Percentiles rank a stretch among this genome's conserved stretches.
Conservation (phyloP, 2,113 vertebrate species). For the Dasyurus viverrinus region DNA sequence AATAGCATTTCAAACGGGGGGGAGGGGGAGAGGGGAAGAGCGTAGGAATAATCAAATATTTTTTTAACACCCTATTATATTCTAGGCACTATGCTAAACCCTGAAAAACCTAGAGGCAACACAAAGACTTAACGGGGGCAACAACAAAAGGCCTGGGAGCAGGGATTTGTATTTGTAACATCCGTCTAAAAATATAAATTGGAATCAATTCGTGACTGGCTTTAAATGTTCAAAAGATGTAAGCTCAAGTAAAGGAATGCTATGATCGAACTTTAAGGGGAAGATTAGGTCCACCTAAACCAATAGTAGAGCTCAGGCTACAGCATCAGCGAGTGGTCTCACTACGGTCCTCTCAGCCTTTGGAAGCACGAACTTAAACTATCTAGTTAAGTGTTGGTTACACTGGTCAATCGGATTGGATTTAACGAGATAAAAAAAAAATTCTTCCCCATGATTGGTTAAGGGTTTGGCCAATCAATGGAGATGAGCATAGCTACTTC, state of each 20-base stretch:
- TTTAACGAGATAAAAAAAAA: not conserved
- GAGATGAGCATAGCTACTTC: fast-evolving
- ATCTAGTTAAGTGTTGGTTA: not conserved
- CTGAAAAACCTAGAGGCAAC: not conserved
- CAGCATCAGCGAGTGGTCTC: not conserved
- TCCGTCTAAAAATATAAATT: not conserved
- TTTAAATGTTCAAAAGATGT: not conserved
- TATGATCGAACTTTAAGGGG: not conserved
- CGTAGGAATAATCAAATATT: no score
- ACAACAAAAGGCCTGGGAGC: no score
- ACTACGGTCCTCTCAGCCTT: no score
- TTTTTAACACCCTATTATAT: no score
- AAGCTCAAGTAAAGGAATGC: constrained; percentile 4
- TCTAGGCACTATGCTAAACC: no score
- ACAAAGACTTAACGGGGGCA: no score
- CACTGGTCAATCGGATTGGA: not conserved
- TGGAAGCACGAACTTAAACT: not conserved
- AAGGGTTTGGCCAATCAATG: fast-evolving
- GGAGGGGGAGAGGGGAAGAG: no score
- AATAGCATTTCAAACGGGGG: not conserved
- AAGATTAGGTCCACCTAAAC: no score
- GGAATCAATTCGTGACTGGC: not conserved
- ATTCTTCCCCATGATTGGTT: fast-evolving
- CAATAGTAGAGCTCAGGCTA: not conserved
- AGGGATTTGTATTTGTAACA: not conserved